phyloP scores from a whole-genome alignment of 2,797 vertebrate species.

The Micromesistius poutassou region DNA sequence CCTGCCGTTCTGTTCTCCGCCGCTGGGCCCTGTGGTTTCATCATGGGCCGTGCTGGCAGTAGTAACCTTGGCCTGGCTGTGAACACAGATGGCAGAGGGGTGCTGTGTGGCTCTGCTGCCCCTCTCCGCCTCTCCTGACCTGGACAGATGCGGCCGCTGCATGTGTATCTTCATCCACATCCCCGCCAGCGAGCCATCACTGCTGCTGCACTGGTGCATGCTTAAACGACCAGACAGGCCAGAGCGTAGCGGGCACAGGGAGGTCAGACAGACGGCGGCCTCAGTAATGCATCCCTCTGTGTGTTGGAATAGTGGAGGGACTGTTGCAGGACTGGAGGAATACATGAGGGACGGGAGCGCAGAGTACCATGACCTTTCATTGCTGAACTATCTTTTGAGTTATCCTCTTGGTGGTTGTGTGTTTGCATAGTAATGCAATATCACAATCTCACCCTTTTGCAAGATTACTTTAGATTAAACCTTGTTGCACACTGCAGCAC shows the following conservation, averaged over 20 bases:
- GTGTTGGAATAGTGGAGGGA: constrained; percentile 34
- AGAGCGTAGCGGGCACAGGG: constrained; percentile 42
- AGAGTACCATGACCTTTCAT: neutral
- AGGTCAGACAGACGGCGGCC: constrained; percentile 40
- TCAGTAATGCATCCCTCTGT: constrained; percentile 44
- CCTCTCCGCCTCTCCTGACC: constrained; percentile 38
- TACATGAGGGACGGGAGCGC: neutral
- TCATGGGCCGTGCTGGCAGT: constrained; percentile 23
- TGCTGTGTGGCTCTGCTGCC: constrained; percentile 36
- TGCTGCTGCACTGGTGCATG: constrained; percentile 34
- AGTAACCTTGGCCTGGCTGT: constrained; percentile 19
- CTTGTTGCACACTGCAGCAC: neutral
- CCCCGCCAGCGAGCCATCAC: constrained; percentile 30
- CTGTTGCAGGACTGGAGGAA: neutral
- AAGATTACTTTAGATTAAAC: neutral
- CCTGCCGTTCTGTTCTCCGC: neutral
- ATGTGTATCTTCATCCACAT: neutral
- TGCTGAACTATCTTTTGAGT: neutral
- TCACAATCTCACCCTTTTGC: constrained; percentile 13
- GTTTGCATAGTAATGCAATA: constrained; percentile 29
- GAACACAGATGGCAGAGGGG: constrained; percentile 45
- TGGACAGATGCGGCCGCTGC: constrained; percentile 48
- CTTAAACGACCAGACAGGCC: constrained; percentile 17
- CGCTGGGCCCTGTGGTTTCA: constrained; percentile 24
- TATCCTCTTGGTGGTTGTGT: constrained; percentile 17